phyloP scores from a whole-genome alignment of 2,113 vertebrate genomes.

The Nymphicus hollandicus region DNA sequence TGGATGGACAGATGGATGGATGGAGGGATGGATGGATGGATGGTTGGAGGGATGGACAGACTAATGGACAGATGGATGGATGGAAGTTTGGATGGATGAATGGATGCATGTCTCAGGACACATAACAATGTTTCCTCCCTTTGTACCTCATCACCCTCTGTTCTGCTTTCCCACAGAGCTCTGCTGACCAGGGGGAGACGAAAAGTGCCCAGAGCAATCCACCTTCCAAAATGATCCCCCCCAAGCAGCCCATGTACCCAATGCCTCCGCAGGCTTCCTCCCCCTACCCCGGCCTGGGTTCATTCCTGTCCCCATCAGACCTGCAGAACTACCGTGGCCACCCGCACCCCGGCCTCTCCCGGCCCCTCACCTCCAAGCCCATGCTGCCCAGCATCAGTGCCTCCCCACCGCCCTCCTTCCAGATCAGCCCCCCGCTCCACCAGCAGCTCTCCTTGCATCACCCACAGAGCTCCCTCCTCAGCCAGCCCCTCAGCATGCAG shows the following conservation, averaged over 20 bases:
- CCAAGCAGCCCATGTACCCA: slow-evolving; percentile 88
- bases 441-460: slow-evolving; percentile 93
- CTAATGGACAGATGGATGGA: rapidly evolving
- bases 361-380: slow-evolving; percentile 87
- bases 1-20: rapidly evolving
- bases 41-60: background rate
- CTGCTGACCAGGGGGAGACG: slow-evolving; percentile 86
- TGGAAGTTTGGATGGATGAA: rapidly evolving
- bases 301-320: slow-evolving; percentile 89
- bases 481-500: slow-evolving; percentile 94
- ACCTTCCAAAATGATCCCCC: slow-evolving; percentile 90
- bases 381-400: slow-evolving; percentile 95
- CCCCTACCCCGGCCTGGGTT: slow-evolving; percentile 87
- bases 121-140: rapidly evolving
- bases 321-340: slow-evolving; percentile 91
- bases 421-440: slow-evolving; percentile 94
- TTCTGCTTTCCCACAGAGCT: slow-evolving; percentile 77
- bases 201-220: slow-evolving; percentile 85
- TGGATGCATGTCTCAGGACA: rapidly evolving
- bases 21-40: rapidly evolving
- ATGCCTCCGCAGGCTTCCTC: slow-evolving; percentile 89
- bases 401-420: slow-evolving; percentile 92
- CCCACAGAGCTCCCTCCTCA: slow-evolving; percentile 88
- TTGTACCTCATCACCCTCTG: background rate
- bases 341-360: slow-evolving; percentile 85